A percentile compares a stretch with the other conserved stretches of the same genome.
These are phyloP conservation scores for Dexiosoma caninum DNA, from an alignment of 2,888 invertebrate genomes.

Conservation along the genomic window DNA sequence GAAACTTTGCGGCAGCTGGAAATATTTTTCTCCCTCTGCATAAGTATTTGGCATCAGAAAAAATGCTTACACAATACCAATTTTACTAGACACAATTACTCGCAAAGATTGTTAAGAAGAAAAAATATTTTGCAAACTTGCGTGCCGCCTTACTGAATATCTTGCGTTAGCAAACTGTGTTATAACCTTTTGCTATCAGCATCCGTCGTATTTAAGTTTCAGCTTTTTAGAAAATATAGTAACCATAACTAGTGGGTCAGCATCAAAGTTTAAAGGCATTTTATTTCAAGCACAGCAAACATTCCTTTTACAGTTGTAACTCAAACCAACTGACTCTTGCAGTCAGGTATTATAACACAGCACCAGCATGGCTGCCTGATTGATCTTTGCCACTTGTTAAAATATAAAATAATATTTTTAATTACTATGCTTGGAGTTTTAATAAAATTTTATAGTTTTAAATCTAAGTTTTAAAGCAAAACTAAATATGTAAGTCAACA, in stretches of 20 bases:
- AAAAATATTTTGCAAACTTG: too few relatives aligned
- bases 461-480: too few relatives aligned
- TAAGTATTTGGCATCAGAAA: too few relatives aligned
- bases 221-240: neutral
- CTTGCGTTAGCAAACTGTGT: neutral
- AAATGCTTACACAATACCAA: too few relatives aligned
- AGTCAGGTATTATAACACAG: too few relatives aligned
- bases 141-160: neutral
- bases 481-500: neutral
- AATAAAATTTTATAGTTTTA: neutral
- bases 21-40: too few relatives aligned
- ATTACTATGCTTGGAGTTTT: neutral
- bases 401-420: constrained; percentile 36
- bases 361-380: neutral
- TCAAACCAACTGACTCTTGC: too few relatives aligned
- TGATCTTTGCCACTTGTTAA: constrained; percentile 12
- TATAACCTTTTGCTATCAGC: neutral
- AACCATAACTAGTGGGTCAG: constrained; percentile 18
- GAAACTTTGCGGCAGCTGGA: too few relatives aligned
- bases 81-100: too few relatives aligned
- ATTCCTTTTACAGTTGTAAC: too few relatives aligned
- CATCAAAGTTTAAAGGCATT: neutral
- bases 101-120: too few relatives aligned
- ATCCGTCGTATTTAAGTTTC: neutral
- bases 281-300: too few relatives aligned